A percentile compares a stretch with the other conserved stretches of the same genome.
Evolutionary conservation across 2,113 vertebrate species (phyloP).

Genomic region (Ancistrus triradiatus): DNA sequence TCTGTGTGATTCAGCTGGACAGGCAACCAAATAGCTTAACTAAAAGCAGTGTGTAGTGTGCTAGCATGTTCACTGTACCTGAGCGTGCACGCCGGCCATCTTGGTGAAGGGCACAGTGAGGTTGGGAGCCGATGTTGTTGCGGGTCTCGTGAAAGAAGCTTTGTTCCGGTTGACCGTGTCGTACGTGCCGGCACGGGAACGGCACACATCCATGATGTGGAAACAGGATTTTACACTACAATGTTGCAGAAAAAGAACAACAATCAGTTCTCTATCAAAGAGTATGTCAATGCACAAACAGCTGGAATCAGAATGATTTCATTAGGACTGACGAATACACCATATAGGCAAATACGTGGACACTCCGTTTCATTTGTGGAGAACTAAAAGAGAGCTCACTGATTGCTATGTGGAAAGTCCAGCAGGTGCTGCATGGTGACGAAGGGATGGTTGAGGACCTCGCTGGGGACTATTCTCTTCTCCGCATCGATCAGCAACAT

Average conservation of each 20-base stretch:
- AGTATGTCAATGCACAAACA: no score
- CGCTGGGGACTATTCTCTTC: conserved; percentile 85
- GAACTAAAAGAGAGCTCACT: conserved; percentile 69
- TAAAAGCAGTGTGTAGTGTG: no score
- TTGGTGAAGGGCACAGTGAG: conserved; percentile 85
- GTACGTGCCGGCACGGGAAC: conserved; percentile 76
- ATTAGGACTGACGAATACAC: no score
- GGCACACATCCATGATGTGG: conserved; percentile 97
- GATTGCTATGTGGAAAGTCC: conserved; percentile 97
- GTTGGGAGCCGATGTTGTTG: conserved; percentile 70
- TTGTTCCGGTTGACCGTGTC: conserved; percentile 86
- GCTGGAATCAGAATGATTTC: no score
- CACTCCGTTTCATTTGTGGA: no score
- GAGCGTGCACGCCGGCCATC: conserved; percentile 81
- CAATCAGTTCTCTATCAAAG: no score
- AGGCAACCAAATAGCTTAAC: no score
- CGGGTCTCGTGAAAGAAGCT: conserved; percentile 81
- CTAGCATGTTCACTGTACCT: conserved; percentile 69
- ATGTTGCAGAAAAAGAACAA: neutral
- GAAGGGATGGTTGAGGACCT: conserved; percentile 91
- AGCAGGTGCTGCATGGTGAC: conserved; percentile 97
- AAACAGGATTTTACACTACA: conserved; percentile 93
- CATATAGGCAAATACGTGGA: no score
- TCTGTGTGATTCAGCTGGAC: no score
- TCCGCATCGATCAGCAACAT: conserved; percentile 97